A percentile compares a stretch with the other conserved stretches of the same genome.
Conservation (phyloP, 2,888 invertebrate species). For the Ischnura elegans region DNA sequence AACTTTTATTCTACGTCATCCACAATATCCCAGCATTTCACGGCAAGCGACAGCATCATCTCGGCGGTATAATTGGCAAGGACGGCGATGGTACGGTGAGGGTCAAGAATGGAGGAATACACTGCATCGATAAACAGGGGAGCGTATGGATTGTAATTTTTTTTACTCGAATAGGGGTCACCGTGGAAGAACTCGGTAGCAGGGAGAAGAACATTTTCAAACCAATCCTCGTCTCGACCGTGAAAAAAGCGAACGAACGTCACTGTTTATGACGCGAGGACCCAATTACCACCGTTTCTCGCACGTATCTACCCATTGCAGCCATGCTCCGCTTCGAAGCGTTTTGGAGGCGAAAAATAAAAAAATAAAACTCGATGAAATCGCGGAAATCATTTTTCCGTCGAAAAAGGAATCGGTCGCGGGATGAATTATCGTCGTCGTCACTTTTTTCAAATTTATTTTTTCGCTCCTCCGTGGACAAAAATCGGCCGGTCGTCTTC, state of each 20-base stretch:
- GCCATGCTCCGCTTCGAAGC: neutral
- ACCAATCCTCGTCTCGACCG: neutral
- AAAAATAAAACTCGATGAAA: neutral
- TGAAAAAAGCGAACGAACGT: neutral
- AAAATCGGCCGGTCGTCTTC: neutral
- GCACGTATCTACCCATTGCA: neutral
- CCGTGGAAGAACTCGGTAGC: neutral
- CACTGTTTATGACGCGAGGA: conserved; percentile 25
- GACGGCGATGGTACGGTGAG: neutral
- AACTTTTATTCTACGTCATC: neutral
- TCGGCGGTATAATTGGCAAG: neutral
- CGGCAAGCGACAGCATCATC: neutral
- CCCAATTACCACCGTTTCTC: neutral
- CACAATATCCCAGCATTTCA: neutral
- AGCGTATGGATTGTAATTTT: neutral
- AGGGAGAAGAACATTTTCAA: neutral
- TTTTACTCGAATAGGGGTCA: neutral
- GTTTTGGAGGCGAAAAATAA: neutral
- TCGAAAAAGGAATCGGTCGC: neutral
- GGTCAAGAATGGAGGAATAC: neutral
- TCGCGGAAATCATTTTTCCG: neutral
- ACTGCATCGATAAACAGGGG: neutral
- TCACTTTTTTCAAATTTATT: too few species aligned
- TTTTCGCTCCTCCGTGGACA: neutral
- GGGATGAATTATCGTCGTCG: neutral